A percentile compares a stretch with the other conserved stretches of the same genome.
Evolutionary conservation across 2,113 vertebrate genomes (phyloP).

Genomic region (Eclectus roratus): DNA sequence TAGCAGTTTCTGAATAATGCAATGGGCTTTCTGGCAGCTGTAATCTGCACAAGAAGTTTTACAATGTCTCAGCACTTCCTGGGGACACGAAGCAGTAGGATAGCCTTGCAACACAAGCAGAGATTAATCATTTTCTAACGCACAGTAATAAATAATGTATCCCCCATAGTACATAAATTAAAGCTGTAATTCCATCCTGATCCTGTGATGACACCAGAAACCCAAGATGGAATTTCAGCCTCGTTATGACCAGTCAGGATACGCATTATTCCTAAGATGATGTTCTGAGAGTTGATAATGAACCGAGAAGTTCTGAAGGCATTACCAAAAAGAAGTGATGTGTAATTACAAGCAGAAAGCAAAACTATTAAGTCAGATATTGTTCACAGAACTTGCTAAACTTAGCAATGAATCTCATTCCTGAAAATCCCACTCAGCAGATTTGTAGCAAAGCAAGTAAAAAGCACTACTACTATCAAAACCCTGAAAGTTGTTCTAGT

Average conservation of each 20-base stretch:
- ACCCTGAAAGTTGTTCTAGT: not conserved
- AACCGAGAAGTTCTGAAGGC: constrained; percentile 56
- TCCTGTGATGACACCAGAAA: constrained; percentile 66
- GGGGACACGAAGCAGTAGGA: constrained; percentile 11
- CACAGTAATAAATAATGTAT: constrained; percentile 70
- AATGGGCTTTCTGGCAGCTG: constrained; percentile 12
- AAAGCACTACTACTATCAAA: not conserved
- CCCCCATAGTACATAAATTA: constrained; percentile 65
- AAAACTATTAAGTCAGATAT: constrained; percentile 17
- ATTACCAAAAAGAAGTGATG: constrained; percentile 20
- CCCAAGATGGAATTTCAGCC: constrained; percentile 74
- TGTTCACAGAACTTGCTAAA: constrained; percentile 15
- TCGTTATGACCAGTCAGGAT: constrained; percentile 51
- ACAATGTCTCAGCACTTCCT: constrained; percentile 53
- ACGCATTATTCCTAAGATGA: constrained; percentile 16
- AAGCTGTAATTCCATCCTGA: constrained; percentile 70
- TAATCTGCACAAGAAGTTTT: constrained; percentile 3
- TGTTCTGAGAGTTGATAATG: constrained; percentile 31
- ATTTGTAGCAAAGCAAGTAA: not conserved
- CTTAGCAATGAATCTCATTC: not conserved
- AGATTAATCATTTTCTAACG: constrained; percentile 71
- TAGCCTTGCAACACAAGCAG: constrained; percentile 43
- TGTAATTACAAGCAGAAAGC: constrained; percentile 60
- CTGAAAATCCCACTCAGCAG: not conserved
- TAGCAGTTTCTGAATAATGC: constrained; percentile 21